Evolutionary conservation across 2,797 vertebrate species (phyloP).

Genomic region (Pangasius larnaudii): DNA sequence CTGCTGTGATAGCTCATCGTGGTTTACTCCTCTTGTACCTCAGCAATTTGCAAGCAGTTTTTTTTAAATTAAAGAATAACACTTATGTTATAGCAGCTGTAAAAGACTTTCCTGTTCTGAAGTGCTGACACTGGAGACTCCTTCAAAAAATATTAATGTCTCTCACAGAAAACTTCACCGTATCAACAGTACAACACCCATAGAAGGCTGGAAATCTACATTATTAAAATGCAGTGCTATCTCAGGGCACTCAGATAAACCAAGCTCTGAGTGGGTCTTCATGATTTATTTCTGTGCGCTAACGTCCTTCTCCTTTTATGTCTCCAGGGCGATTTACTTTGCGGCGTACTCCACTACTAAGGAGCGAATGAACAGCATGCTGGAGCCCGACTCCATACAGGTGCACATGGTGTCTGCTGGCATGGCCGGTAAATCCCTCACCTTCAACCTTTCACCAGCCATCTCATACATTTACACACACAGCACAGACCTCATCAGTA

Average conservation of each 20-base stretch:
- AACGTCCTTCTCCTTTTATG: background rate
- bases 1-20: too few species aligned
- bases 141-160: too few species aligned
- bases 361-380: conserved; percentile 89
- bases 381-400: conserved; percentile 92
- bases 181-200: too few species aligned
- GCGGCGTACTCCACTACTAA: conserved; percentile 96
- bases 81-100: too few species aligned
- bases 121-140: too few species aligned
- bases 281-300: background rate
- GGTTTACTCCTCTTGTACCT: too few species aligned
- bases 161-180: background rate
- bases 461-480: background rate
- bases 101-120: too few species aligned
- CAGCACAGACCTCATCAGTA: background rate
- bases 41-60: too few species aligned
- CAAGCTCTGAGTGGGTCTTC: background rate
- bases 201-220: too few species aligned
- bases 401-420: conserved; percentile 97
- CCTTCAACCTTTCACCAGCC: background rate
- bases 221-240: background rate
- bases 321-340: conserved; percentile 94
- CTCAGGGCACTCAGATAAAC: background rate
- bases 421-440: conserved; percentile 85
- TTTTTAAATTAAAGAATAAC: too few species aligned